Conservation (phyloP, 1,140 invertebrate genomes). For the Drosophila leontia region DNA sequence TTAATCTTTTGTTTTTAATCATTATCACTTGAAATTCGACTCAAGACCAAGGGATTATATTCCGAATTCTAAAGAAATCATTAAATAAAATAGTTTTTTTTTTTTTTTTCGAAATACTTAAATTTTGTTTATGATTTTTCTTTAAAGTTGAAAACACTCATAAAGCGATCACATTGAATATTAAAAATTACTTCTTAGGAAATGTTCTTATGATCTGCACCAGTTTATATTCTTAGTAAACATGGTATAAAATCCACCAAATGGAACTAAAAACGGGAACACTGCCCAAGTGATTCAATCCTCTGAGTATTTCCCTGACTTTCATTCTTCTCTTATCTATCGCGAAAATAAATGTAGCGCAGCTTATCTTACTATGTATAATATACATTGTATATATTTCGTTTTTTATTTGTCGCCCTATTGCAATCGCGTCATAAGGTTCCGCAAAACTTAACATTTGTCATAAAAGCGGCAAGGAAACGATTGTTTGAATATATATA, state of each 20-base stretch:
- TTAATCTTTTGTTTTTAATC: too few relatives aligned
- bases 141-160: not conserved
- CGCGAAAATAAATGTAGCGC: conserved; percentile 27
- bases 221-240: not conserved
- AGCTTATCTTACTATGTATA: conserved; percentile 63
- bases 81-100: too few relatives aligned
- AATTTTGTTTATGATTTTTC: not conserved
- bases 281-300: conserved; percentile 36
- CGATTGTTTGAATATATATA: conserved; percentile 34
- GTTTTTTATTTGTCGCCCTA: conserved; percentile 25
- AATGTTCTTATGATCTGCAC: not conserved
- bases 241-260: not conserved
- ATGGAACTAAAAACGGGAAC: conserved; percentile 9
- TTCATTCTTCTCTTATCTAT: conserved; percentile 55
- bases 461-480: conserved; percentile 43
- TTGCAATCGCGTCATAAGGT: conserved; percentile 59
- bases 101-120: too few relatives aligned
- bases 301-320: conserved; percentile 20
- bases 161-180: not conserved
- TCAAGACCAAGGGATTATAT: not conserved
- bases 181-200: not conserved
- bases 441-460: conserved; percentile 57
- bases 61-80: not conserved
- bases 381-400: conserved; percentile 22
- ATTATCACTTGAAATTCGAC: not conserved